Evolutionary conservation across 2,797 vertebrate species (phyloP).

Genomic region (Melanogrammus aeglefinus): DNA sequence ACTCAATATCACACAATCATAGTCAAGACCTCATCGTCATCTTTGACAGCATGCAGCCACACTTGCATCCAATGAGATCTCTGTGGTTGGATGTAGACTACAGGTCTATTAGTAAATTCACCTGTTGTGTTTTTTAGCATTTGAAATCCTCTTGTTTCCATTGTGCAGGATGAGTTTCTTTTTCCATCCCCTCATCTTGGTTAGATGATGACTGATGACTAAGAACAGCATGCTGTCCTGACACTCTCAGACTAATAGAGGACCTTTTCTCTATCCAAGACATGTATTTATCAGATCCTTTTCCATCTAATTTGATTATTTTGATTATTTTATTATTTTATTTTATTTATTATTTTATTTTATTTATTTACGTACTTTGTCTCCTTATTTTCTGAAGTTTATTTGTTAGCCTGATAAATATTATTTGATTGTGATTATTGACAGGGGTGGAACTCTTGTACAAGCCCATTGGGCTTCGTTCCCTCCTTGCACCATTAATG

Average conservation of each 20-base stretch:
- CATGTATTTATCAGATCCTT: too few relatives aligned
- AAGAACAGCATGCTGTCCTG: constrained; percentile 38
- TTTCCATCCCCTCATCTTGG: constrained; percentile 26
- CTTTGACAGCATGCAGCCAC: not conserved
- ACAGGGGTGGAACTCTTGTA: too few relatives aligned
- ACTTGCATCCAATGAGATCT: not conserved
- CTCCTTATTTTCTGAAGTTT: too few relatives aligned
- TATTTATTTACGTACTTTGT: too few relatives aligned
- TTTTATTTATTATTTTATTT: too few relatives aligned
- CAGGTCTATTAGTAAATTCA: constrained; percentile 1
- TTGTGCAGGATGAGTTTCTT: constrained; percentile 11
- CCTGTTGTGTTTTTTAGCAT: not conserved
- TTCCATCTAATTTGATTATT: too few relatives aligned
- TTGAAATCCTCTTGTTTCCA: constrained; percentile 10
- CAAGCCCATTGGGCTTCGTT: too few relatives aligned
- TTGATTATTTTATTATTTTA: too few relatives aligned
- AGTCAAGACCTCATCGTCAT: not conserved
- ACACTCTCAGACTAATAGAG: constrained; percentile 42
- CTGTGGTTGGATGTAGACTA: not conserved
- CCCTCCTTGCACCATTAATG: too few relatives aligned
- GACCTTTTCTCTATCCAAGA: constrained; percentile 7
- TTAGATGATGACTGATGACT: constrained; percentile 55
- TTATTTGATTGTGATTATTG: too few relatives aligned
- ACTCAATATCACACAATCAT: not conserved
- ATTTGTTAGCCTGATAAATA: too few relatives aligned